A percentile compares a stretch with the other conserved stretches of the same genome.
phyloP scores from a whole-genome alignment of 2,113 vertebrate species.

The Azemiops feae region DNA sequence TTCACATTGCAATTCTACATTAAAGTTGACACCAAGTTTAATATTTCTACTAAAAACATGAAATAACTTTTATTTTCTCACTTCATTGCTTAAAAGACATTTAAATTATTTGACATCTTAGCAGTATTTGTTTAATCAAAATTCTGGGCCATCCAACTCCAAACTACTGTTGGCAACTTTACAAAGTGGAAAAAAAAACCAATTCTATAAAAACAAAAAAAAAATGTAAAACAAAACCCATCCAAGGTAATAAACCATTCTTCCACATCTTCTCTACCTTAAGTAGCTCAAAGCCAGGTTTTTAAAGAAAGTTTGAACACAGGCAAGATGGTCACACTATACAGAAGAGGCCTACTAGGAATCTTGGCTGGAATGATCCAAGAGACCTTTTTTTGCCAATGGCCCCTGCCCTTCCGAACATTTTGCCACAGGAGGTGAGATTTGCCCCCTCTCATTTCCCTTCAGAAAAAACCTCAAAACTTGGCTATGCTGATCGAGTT shows the following conservation, averaged over 20 bases:
- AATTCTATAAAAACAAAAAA: background rate
- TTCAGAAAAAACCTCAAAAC: too few species aligned
- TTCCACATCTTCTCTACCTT: background rate
- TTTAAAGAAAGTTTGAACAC: background rate
- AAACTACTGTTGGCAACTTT: background rate
- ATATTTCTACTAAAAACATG: background rate
- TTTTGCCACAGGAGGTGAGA: too few species aligned
- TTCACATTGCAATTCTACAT: background rate
- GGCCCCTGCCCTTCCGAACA: too few species aligned
- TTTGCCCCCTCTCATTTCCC: too few species aligned
- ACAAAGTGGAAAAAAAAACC: background rate
- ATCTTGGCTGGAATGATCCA: too few species aligned
- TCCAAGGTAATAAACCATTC: background rate
- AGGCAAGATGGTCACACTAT: background rate
- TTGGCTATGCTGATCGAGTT: too few species aligned
- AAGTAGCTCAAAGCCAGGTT: background rate
- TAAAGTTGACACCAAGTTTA: background rate
- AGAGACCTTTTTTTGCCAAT: too few species aligned
- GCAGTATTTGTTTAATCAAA: background rate
- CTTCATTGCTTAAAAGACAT: background rate
- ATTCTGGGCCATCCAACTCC: background rate
- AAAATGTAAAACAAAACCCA: background rate
- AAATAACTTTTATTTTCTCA: background rate
- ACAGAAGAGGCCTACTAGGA: too few species aligned
- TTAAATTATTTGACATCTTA: background rate